Evolutionary conservation across 1,140 invertebrate species (phyloP).

Genomic region (Diorhabda elongata): DNA sequence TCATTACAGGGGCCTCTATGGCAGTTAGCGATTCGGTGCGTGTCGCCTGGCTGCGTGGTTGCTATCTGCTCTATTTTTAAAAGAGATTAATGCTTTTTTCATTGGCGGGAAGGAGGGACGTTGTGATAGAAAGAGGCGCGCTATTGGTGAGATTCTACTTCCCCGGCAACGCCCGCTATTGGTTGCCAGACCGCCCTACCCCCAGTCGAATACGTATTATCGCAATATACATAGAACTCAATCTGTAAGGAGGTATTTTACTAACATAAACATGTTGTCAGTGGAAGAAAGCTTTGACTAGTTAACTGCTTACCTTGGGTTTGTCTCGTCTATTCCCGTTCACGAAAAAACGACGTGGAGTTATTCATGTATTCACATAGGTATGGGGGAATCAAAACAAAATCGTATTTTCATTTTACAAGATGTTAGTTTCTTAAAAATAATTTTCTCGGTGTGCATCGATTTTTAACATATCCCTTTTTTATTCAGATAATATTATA

Average conservation of each 20-base stretch:
- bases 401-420: neutral
- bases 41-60: slow-evolving; percentile 42
- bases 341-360: neutral
- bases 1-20: slow-evolving; percentile 46
- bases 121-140: slow-evolving; percentile 18
- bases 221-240: slow-evolving; percentile 43
- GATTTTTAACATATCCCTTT: no score
- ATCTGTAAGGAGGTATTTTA: slow-evolving; percentile 46
- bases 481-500: no score
- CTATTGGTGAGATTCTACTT: slow-evolving; percentile 39
- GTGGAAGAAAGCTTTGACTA: slow-evolving; percentile 39
- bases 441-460: neutral
- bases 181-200: slow-evolving; percentile 37
- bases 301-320: slow-evolving; percentile 11
- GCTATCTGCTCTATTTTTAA: slow-evolving; percentile 47
- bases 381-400: neutral
- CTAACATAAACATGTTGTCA: slow-evolving; percentile 45
- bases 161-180: slow-evolving; percentile 43
- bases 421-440: neutral
- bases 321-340: neutral
- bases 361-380: slow-evolving; percentile 1
- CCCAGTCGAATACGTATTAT: slow-evolving; percentile 39
- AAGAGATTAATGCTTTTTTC: slow-evolving; percentile 50
- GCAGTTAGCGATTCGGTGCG: slow-evolving; percentile 40
- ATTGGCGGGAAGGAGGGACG: slow-evolving; percentile 47